A percentile compares a stretch with the other conserved stretches of the same genome.
Evolutionary conservation across 1,140 invertebrate genomes (phyloP).

Genomic region (Drosophila setifemur): DNA sequence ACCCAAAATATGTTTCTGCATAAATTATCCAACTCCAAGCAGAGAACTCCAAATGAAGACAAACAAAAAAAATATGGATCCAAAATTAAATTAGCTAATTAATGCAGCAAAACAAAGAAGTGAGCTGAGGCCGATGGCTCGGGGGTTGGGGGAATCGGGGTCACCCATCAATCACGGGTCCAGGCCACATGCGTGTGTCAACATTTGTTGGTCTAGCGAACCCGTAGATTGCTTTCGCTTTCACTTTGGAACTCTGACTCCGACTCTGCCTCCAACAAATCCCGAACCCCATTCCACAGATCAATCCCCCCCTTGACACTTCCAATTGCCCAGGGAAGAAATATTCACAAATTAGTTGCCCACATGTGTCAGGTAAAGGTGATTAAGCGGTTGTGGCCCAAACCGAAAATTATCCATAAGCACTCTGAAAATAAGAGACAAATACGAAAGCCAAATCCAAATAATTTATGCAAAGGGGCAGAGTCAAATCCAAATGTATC

Average conservation of each 20-base stretch:
- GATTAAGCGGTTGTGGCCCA: constrained; percentile 55
- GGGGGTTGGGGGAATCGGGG: constrained; percentile 15
- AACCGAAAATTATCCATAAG: constrained; percentile 70
- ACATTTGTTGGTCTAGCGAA: constrained; percentile 40
- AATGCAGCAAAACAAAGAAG: constrained; percentile 50
- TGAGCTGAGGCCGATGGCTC: neutral
- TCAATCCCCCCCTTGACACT: constrained; percentile 54
- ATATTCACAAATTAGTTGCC: constrained; percentile 74
- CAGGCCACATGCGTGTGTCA: constrained; percentile 58
- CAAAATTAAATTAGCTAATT: constrained; percentile 78
- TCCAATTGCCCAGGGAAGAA: constrained; percentile 57
- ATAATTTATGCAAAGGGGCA: constrained; percentile 63
- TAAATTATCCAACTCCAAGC: constrained; percentile 42
- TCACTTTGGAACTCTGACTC: constrained; percentile 42
- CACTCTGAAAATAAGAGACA: constrained; percentile 9
- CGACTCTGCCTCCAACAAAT: neutral
- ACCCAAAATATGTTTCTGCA: constrained; percentile 39
- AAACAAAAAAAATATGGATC: constrained; percentile 51
- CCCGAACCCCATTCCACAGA: constrained; percentile 1
- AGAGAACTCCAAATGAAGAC: constrained; percentile 46
- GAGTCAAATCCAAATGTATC: constrained; percentile 57
- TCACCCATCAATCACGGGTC: constrained; percentile 65
- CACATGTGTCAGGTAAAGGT: constrained; percentile 60
- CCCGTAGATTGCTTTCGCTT: constrained; percentile 58
- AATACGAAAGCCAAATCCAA: constrained; percentile 29